phyloP scores from a whole-genome alignment of 2,113 vertebrate species.

The Saiga tatarica region DNA sequence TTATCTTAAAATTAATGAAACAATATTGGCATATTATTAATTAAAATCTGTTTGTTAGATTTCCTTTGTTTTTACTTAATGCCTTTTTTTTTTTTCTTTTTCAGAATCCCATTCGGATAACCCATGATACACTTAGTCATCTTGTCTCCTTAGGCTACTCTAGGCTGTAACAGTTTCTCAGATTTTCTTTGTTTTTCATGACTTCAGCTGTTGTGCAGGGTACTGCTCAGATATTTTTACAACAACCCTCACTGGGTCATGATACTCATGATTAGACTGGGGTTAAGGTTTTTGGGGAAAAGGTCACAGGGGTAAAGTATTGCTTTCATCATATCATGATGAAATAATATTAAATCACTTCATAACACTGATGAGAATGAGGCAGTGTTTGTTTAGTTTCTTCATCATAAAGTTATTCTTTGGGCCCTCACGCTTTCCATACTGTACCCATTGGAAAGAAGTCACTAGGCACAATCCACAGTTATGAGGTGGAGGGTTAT shows the following conservation, averaged over 20 bases:
- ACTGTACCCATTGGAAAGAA: neutral
- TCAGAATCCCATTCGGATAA: fast-evolving
- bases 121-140: neutral
- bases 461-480: neutral
- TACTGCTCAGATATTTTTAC: neutral
- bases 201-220: neutral
- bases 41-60: neutral
- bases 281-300: fast-evolving
- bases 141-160: neutral
- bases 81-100: neutral
- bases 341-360: neutral
- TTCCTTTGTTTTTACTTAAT: neutral
- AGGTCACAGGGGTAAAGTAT: neutral
- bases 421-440: neutral
- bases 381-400: neutral
- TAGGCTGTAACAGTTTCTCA: neutral
- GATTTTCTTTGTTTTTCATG: neutral
- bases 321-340: neutral
- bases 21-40: neutral
- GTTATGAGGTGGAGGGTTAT: neutral
- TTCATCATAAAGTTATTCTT: neutral
- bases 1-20: neutral
- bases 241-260: neutral
- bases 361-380: neutral
- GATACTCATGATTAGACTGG: neutral